Evolutionary conservation across 2,113 vertebrate species (phyloP).

Genomic region (Fukomys damarensis): DNA sequence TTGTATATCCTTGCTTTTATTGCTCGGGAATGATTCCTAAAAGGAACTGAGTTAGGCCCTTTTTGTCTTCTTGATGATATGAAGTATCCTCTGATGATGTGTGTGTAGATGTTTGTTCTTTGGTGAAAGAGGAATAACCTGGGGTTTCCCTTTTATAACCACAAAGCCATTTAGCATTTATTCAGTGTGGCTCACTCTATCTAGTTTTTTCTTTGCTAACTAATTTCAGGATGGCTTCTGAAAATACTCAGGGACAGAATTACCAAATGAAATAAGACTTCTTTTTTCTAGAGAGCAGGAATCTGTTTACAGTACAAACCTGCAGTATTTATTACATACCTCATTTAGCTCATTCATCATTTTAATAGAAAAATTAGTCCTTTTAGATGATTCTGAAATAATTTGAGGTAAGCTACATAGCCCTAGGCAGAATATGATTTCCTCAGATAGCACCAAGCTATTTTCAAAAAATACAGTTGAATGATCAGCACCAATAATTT

Average conservation of each 20-base stretch:
- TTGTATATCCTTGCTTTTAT: not conserved
- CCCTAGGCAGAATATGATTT: conserved; percentile 87
- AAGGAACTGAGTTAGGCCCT: not conserved
- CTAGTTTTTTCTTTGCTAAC: conserved; percentile 69
- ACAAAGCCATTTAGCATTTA: conserved; percentile 29
- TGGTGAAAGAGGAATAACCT: not conserved
- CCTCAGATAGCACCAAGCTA: conserved; percentile 75
- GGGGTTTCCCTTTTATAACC: not conserved
- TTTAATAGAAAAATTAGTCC: conserved; percentile 95
- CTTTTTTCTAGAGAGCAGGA: conserved; percentile 86
- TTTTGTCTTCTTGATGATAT: conserved; percentile 36
- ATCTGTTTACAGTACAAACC: conserved; percentile 92
- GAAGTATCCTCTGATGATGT: not conserved
- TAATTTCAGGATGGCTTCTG: conserved; percentile 86
- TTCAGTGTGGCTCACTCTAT: not conserved
- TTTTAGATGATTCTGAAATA: conserved; percentile 90
- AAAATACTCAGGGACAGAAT: conserved; percentile 84
- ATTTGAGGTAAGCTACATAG: conserved; percentile 85
- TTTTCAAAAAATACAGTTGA: conserved; percentile 54
- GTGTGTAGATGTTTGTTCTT: not conserved
- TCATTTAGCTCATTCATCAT: conserved; percentile 97
- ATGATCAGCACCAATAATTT: conserved; percentile 75
- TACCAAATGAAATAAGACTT: conserved; percentile 87
- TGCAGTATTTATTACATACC: conserved; percentile 95
- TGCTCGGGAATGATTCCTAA: conserved; percentile 2